Conservation (phyloP, 2,888 invertebrate species). For the Eupelmus urozonus region DNA sequence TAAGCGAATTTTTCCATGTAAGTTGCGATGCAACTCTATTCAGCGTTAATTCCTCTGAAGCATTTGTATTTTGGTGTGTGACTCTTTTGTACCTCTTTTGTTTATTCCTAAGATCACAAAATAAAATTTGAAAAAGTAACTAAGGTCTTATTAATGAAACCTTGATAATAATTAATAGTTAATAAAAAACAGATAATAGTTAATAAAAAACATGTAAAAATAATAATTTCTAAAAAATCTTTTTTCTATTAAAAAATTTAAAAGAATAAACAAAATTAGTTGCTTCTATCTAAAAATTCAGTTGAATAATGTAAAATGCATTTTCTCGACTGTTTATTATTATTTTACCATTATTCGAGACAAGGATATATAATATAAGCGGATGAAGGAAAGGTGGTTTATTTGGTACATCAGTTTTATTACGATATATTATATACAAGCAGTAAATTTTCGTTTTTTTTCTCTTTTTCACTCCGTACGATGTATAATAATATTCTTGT, state of each 20-base stretch:
- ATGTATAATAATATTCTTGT: constrained; percentile 45
- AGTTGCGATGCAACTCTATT: not conserved
- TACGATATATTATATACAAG: constrained; percentile 74
- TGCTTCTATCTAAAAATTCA: not conserved
- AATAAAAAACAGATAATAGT: not conserved
- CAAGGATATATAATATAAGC: not conserved
- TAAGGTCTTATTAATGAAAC: constrained; percentile 17
- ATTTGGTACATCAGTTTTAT: constrained; percentile 72
- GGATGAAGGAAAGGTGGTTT: constrained; percentile 14
- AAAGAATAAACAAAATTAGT: too few relatives aligned
- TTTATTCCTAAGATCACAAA: constrained; percentile 3
- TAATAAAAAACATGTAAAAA: not conserved
- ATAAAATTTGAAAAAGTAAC: constrained; percentile 24
- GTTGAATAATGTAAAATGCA: not conserved
- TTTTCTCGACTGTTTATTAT: not conserved
- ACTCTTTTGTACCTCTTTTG: constrained; percentile 28
- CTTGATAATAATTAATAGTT: too few relatives aligned
- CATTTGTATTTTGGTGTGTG: constrained; percentile 19
- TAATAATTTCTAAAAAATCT: too few relatives aligned
- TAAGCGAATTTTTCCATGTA: not conserved
- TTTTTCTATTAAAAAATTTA: too few relatives aligned
- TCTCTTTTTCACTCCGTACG: constrained; percentile 48
- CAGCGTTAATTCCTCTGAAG: not conserved
- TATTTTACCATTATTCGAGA: not conserved
- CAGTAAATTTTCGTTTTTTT: constrained; percentile 66